These are phyloP conservation scores for Danio albolineatus DNA, from an alignment of 2,797 vertebrate genomes.

Conservation along the genomic window DNA sequence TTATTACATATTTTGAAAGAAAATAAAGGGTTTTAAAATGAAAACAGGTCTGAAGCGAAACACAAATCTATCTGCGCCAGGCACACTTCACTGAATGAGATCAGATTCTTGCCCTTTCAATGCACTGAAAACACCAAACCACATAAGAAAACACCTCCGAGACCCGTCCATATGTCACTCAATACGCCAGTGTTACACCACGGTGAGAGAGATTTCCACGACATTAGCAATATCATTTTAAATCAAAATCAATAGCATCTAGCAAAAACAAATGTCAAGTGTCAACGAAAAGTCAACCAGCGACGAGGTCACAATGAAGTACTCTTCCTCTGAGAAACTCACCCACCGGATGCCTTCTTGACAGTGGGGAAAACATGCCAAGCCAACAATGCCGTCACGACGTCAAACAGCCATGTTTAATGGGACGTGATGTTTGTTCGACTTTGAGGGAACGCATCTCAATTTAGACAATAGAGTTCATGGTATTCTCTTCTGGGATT, in stretches of 20 bases:
- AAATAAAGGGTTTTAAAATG: constrained; percentile 21
- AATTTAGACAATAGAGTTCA: constrained; percentile 37
- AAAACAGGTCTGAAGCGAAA: constrained; percentile 10
- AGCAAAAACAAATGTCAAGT: not conserved
- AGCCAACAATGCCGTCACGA: not conserved
- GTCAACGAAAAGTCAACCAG: not conserved
- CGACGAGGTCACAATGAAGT: not conserved
- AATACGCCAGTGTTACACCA: constrained; percentile 8
- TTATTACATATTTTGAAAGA: constrained; percentile 16
- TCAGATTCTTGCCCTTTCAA: constrained; percentile 31
- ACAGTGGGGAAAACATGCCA: not conserved
- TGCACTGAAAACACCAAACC: constrained; percentile 35
- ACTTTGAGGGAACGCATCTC: constrained; percentile 17
- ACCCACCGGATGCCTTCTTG: constrained; percentile 5
- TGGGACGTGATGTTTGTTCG: not conserved
- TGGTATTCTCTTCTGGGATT: constrained; percentile 21
- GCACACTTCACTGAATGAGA: constrained; percentile 21
- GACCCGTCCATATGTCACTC: constrained; percentile 25
- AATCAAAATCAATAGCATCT: constrained; percentile 39
- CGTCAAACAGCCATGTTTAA: constrained; percentile 16
- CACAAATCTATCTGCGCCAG: not conserved
- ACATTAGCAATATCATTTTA: constrained; percentile 30
- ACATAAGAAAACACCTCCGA: constrained; percentile 32
- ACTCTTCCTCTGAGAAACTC: constrained; percentile 31
- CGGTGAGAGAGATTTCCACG: constrained; percentile 5